Conservation (phyloP, 2,797 vertebrate genomes). For the Pogonophryne albipinna region DNA sequence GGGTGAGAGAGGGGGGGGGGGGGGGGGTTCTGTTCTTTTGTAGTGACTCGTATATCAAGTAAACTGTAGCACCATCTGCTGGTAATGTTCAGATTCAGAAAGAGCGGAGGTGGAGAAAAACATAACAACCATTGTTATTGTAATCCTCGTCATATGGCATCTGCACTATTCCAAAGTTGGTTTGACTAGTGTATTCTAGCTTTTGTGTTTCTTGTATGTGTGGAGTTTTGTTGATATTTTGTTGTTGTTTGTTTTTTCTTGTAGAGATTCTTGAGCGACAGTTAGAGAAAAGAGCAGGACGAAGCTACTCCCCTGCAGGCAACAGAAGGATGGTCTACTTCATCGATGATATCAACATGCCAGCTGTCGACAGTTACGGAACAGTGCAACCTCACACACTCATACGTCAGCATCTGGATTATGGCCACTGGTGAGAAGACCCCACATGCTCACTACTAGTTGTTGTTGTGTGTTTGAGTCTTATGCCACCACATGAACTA, state of each 20-base stretch:
- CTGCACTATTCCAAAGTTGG: not conserved
- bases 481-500: not conserved
- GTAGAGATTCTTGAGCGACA: slow-evolving; percentile 86
- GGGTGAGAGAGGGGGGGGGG: slow-evolving; percentile 76
- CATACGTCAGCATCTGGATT: slow-evolving; percentile 84
- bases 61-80: slow-evolving; percentile 78
- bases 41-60: slow-evolving; percentile 13
- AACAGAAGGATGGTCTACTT: slow-evolving; percentile 88
- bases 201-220: not conserved
- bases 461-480: not conserved
- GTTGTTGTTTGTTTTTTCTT: slow-evolving; percentile 37
- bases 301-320: slow-evolving; percentile 82
- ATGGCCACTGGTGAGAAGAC: slow-evolving; percentile 83
- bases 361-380: slow-evolving; percentile 83
- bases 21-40: slow-evolving; percentile 31
- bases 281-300: slow-evolving; percentile 87
- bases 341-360: slow-evolving; percentile 88
- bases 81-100: slow-evolving; percentile 45
- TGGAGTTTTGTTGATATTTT: not conserved
- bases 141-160: not conserved
- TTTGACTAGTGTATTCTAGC: not conserved
- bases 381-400: slow-evolving; percentile 84
- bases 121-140: not conserved
- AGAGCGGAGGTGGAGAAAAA: not conserved
- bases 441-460: not conserved